Evolutionary conservation across 2,888 invertebrate species (phyloP).

Genomic region (Eueremaeus valkanovi): DNA sequence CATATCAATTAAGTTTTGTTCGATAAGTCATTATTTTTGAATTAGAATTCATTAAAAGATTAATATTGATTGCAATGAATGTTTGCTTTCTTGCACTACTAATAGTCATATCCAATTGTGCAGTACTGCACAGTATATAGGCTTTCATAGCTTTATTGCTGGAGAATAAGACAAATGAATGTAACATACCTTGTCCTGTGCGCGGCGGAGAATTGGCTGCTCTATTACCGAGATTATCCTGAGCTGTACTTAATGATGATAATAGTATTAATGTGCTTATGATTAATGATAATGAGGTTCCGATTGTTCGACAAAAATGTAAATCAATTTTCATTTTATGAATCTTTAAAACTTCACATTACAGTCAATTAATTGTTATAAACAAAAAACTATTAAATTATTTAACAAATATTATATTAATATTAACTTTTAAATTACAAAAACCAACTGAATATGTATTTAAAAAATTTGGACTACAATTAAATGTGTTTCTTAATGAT

Average conservation of each 20-base stretch:
- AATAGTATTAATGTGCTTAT: constrained; percentile 7
- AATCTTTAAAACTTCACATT: background rate
- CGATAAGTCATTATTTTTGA: no score
- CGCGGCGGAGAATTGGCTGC: background rate
- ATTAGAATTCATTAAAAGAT: no score
- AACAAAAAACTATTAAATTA: no score
- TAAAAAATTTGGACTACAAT: background rate
- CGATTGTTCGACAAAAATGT: background rate
- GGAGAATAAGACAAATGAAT: background rate
- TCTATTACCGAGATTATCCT: background rate
- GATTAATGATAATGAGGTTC: background rate
- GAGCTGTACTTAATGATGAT: background rate
- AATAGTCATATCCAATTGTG: no score
- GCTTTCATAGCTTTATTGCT: no score
- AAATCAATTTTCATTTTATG: background rate
- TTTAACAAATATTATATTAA: background rate
- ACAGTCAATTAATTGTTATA: background rate
- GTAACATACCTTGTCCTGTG: constrained; percentile 26
- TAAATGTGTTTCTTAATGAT: background rate
- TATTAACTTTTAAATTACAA: background rate
- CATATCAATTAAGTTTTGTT: no score
- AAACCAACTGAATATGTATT: background rate
- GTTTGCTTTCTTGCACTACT: no score
- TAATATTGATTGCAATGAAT: no score
- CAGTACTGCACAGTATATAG: no score